Evolutionary conservation across 2,797 vertebrate genomes (phyloP).

Genomic region (Bradypodion ventrale): DNA sequence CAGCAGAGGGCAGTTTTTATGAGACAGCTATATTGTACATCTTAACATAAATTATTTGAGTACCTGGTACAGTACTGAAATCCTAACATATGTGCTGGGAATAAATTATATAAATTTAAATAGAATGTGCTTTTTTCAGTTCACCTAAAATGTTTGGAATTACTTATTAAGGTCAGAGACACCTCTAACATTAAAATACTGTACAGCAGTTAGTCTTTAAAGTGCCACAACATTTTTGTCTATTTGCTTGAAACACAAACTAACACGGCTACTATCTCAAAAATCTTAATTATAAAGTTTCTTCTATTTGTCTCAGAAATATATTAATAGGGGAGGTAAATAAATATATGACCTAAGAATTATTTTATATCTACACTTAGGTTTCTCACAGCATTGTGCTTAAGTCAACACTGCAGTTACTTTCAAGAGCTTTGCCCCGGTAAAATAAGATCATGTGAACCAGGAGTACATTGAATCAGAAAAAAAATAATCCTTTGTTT

Average conservation of each 20-base stretch:
- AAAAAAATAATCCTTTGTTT: neutral
- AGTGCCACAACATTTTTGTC: no score
- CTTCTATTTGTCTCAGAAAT: neutral
- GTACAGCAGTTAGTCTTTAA: no score
- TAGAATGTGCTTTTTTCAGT: neutral
- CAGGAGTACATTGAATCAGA: neutral
- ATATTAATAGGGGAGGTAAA: neutral
- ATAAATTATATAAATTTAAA: slow-evolving; percentile 1
- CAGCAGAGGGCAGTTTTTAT: neutral
- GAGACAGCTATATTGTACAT: neutral
- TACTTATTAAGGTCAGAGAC: neutral
- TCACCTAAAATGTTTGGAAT: neutral
- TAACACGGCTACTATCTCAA: no score
- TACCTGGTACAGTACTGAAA: no score
- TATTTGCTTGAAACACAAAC: no score
- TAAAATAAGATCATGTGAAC: neutral
- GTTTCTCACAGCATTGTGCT: neutral
- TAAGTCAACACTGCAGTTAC: neutral
- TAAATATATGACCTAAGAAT: neutral
- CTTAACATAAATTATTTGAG: neutral
- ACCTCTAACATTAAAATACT: no score
- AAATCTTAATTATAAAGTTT: neutral
- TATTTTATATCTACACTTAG: neutral
- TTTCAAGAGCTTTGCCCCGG: neutral
- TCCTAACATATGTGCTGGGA: neutral